Evolutionary conservation across 1,140 invertebrate genomes (phyloP), one percentile per base, ranked within the genome.

Genomic region (Rhopalosiphum maidis): DNA sequence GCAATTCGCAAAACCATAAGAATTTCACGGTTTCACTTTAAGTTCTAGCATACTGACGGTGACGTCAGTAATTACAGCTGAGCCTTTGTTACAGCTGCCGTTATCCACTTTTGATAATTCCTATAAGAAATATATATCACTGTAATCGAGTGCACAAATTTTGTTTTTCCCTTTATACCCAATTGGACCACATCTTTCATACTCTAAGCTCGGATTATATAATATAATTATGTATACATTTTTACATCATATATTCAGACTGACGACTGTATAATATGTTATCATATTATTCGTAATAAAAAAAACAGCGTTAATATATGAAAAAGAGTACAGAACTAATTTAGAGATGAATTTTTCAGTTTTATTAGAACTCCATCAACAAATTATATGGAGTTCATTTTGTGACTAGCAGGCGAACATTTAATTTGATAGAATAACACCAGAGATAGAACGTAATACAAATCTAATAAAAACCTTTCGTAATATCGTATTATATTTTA

Each of bases 391-490:
- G 21, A 77, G 4, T 77, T 77, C 0, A 77, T 77, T 77, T 21
- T n/a, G 60, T 77, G 60, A 77, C 30, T 18, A 77, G 11, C 30
- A 77, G 11, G 30, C 15, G 9, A 77, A 11, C n/a, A 77, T 77
- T 77, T 3, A 35, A n/a, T n/a, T 77, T 77, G 5, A 77, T 51
- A 51, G 15, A 77, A 77, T 68, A 68, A 77, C n/a, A n/a, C 30
- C 60, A 35, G 60, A 77, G 15, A 77, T 77, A 77, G 18, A 77
- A 77, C 30, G n/a, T 18, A 30, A 77, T 18, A 77, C 30, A n/a
- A 77, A 77, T 35, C n/a, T n/a, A 77, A 77, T 77, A n/a, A 68
- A 30, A 77, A 77, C 60, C n/a, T n/a, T 77, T 77, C n/a, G n/a
- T 35, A n/a, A 11, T 77, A 77, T 35, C n/a, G 15, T 21, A 77